A percentile compares a stretch with the other conserved stretches of the same genome.
Evolutionary conservation across 2,888 invertebrate species (phyloP).

Genomic region (Phymatocera aterrima): DNA sequence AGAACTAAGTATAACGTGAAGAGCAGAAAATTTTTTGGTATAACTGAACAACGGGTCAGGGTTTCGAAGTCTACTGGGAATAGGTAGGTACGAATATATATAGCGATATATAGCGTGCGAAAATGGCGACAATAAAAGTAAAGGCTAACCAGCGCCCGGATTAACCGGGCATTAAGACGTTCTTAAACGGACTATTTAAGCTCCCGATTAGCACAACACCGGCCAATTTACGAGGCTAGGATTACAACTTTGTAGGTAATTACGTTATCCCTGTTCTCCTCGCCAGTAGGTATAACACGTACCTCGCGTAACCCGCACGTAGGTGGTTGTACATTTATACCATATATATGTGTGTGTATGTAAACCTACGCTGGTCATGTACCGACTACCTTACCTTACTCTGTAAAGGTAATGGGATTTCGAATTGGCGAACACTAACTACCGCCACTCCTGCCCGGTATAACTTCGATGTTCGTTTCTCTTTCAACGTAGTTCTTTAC

Average conservation of each 20-base stretch:
- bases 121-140: constrained; percentile 44
- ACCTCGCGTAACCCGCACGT: neutral
- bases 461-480: neutral
- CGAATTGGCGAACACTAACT: constrained; percentile 26
- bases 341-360: neutral
- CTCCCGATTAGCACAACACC: constrained; percentile 60
- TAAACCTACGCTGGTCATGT: too few relatives aligned
- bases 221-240: constrained; percentile 64
- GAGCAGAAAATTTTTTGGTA: neutral
- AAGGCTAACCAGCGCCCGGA: constrained; percentile 50
- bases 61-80: too few relatives aligned
- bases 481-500: neutral
- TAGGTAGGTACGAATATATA: neutral
- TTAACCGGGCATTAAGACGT: constrained; percentile 65
- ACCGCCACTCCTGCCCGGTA: neutral
- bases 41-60: too few relatives aligned
- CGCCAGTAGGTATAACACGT: neutral
- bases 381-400: too few relatives aligned
- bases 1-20: too few relatives aligned
- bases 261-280: constrained; percentile 45
- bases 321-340: neutral
- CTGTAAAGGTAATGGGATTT: constrained; percentile 20
- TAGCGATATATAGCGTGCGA: neutral
- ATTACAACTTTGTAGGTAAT: constrained; percentile 63
- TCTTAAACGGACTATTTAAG: constrained; percentile 67